Evolutionary conservation across 2,113 vertebrate genomes (phyloP).

Genomic region (Sorex fumeus): DNA sequence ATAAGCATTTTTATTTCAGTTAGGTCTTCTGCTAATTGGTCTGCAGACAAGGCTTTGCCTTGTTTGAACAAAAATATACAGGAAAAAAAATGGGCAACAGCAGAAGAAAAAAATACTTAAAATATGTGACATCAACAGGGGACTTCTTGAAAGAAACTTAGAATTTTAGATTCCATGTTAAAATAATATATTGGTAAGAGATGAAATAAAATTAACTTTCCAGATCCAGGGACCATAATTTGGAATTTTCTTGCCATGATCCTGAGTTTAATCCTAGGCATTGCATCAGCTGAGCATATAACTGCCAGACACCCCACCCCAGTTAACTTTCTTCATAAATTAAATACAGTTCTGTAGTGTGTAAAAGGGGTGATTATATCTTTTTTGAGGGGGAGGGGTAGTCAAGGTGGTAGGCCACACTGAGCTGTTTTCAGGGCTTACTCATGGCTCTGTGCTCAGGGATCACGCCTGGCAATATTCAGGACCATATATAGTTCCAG

Average conservation of each 20-base stretch:
- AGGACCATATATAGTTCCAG: too few species aligned
- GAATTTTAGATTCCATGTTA: constrained; percentile 38
- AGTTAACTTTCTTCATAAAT: not conserved
- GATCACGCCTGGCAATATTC: too few species aligned
- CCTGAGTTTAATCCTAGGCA: too few species aligned
- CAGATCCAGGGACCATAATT: too few species aligned
- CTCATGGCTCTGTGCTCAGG: too few species aligned
- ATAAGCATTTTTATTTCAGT: constrained; percentile 2
- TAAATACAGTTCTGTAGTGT: not conserved
- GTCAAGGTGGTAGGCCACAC: too few species aligned
- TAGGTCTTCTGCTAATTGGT: constrained; percentile 12
- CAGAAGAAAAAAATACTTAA: not conserved
- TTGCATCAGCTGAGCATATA: too few species aligned
- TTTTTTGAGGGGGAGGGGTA: not conserved
- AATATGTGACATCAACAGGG: not conserved
- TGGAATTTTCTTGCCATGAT: too few species aligned
- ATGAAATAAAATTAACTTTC: not conserved
- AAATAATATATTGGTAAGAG: not conserved
- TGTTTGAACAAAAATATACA: not conserved
- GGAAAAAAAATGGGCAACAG: constrained; percentile 33
- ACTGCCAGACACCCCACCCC: too few species aligned
- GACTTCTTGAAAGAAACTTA: constrained; percentile 39
- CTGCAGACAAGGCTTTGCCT: not conserved
- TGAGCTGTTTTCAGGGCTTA: too few species aligned
- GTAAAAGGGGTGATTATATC: not conserved